Evolutionary conservation across 1,140 invertebrate genomes (phyloP), one percentile per base, ranked within the genome.

Genomic region (Ceratina calcarata): DNA sequence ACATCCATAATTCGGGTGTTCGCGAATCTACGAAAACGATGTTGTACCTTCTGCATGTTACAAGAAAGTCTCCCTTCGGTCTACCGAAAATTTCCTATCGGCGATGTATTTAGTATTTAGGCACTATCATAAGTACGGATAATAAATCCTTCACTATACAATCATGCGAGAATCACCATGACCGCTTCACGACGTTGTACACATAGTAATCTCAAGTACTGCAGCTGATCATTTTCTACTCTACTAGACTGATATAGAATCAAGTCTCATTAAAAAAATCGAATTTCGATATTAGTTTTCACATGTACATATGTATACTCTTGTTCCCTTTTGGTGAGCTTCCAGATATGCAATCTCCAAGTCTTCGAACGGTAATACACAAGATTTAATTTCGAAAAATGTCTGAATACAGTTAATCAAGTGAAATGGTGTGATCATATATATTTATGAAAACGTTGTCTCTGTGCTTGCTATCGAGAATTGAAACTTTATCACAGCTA

Each of bases 401-500:
- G 27, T 32, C 27, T 32, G 27, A 32, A 4, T 32, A 32, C 27
- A 32, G 27, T 32, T 45, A 45, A 45, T 45, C 37, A 10, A 45
- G 37, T 45, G 37, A 45, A 45, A 45, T 45, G 6, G 37, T 32
- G 27, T 32, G 4, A 32, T 32, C 27, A 4, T 32, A 4, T 32
- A 32, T 32, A 32, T 32, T 2, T 32, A 32, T 32, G 27, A 32
- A 32, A 32, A 32, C 27, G 27, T 32, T 53, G 13, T 20, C 12
- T 61, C 12, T 4, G 8, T 66, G 8, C 45, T 6, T 55, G 53
- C 53, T 15, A 1, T 15, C 20, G 16, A 55, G 37, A 68, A 58
- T 76, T 65, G 58, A 72, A 83, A 70, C 27, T 70, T 84, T 78
- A 84, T 85, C 82, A 81, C 84, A 85, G 82, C 49, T 78, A 71